These are phyloP conservation scores for Zosterops japonicus DNA, from an alignment of 2,113 vertebrate genomes.

Conservation along the genomic window DNA sequence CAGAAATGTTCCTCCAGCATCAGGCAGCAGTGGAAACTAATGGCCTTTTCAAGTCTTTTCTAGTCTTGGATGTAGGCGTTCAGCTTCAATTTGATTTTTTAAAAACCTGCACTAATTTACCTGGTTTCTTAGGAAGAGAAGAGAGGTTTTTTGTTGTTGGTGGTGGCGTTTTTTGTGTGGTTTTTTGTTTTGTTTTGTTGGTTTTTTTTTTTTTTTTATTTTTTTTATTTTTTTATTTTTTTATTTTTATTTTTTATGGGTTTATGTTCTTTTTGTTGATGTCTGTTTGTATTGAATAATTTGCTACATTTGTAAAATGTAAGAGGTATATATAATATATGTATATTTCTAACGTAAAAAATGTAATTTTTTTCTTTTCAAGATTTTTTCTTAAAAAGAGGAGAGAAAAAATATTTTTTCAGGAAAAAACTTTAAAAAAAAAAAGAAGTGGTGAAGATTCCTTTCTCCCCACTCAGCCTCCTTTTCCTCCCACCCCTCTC, in stretches of 20 bases:
- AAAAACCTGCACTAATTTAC: slow-evolving; percentile 83
- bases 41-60: slow-evolving; percentile 66
- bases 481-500: slow-evolving; percentile 21
- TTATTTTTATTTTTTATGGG: slow-evolving; percentile 80
- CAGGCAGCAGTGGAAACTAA: slow-evolving; percentile 59
- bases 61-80: slow-evolving; percentile 77
- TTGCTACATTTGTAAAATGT: slow-evolving; percentile 88
- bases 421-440: slow-evolving; percentile 80
- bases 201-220: slow-evolving; percentile 19
- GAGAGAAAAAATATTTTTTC: slow-evolving; percentile 81
- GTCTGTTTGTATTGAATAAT: slow-evolving; percentile 83
- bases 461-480: slow-evolving; percentile 63
- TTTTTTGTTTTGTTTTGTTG: too few species aligned
- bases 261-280: slow-evolving; percentile 79
- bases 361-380: slow-evolving; percentile 81
- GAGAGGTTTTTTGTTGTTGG: neutral
- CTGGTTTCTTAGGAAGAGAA: slow-evolving; percentile 80
- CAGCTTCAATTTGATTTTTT: slow-evolving; percentile 79
- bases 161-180: too few species aligned
- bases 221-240: slow-evolving; percentile 3
- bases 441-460: slow-evolving; percentile 71
- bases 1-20: slow-evolving; percentile 54
- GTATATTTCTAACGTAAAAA: slow-evolving; percentile 85
- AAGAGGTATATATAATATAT: slow-evolving; percentile 87
- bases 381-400: slow-evolving; percentile 82